A percentile compares a stretch with the other conserved stretches of the same genome.
Evolutionary conservation across 1,140 invertebrate genomes (phyloP).

Genomic region (Pectinophora gossypiella): DNA sequence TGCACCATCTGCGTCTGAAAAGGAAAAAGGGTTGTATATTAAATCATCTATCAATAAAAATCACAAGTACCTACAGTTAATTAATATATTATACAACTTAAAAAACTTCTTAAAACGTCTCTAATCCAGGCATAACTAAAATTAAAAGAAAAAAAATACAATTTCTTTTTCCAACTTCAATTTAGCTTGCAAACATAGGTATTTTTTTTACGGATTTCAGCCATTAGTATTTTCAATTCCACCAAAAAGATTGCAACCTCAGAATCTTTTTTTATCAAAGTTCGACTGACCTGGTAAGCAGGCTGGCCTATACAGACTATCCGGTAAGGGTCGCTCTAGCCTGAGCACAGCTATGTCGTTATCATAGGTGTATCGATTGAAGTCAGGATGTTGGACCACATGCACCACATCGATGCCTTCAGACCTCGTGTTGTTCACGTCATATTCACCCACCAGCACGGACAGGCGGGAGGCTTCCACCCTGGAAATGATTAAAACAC

Average conservation of each 20-base stretch:
- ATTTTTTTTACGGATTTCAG: too few species aligned
- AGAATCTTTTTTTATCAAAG: too few species aligned
- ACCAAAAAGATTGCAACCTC: too few species aligned
- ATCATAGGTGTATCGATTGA: constrained; percentile 82
- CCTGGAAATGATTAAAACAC: constrained; percentile 27
- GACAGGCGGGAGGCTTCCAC: constrained; percentile 51
- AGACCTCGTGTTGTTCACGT: constrained; percentile 45
- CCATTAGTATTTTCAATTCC: too few species aligned
- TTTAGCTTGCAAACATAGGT: too few species aligned
- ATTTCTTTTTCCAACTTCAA: too few species aligned
- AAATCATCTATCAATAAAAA: too few species aligned
- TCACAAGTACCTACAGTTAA: too few species aligned
- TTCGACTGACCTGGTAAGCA: constrained; percentile 82
- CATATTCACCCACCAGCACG: constrained; percentile 56
- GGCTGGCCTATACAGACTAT: constrained; percentile 78
- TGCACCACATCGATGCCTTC: constrained; percentile 44
- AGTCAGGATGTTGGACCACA: constrained; percentile 79
- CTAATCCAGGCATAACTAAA: too few species aligned
- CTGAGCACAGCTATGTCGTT: constrained; percentile 89
- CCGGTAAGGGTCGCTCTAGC: constrained; percentile 79
- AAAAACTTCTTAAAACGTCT: too few species aligned
- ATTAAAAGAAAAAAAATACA: too few species aligned
- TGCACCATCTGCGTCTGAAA: constrained; percentile 67
- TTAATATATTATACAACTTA: too few species aligned
- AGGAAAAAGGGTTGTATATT: constrained; percentile 14